These are phyloP conservation scores for Malurus cyaneus DNA, from an alignment of 2,113 vertebrate genomes.

Conservation along the genomic window DNA sequence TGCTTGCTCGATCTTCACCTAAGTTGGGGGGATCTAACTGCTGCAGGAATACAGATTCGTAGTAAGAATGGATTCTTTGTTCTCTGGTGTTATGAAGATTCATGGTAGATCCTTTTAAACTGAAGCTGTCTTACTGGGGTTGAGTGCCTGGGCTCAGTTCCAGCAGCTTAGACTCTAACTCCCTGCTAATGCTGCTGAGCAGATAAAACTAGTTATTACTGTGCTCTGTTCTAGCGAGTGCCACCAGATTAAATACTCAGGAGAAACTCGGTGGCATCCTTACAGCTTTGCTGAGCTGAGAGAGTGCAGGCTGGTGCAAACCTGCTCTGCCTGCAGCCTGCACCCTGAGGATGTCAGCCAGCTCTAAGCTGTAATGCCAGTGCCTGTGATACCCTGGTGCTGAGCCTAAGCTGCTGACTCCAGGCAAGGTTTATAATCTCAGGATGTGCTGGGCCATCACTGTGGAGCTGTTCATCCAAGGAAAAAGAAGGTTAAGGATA, in stretches of 20 bases:
- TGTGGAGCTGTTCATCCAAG: not conserved
- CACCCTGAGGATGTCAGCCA: not conserved
- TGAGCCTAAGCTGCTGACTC: not conserved
- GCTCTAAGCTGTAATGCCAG: not conserved
- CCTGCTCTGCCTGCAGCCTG: not conserved
- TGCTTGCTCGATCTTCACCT: not conserved
- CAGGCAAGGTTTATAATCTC: not conserved
- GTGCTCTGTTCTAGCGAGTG: constrained; percentile 1
- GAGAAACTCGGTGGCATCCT: not conserved
- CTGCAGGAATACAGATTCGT: not conserved
- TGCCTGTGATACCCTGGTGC: not conserved
- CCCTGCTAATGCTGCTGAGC: constrained; percentile 25
- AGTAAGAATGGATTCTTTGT: not conserved
- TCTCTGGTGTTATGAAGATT: not conserved
- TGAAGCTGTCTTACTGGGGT: not conserved
- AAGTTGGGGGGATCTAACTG: not conserved
- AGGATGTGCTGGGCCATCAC: not conserved
- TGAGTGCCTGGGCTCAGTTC: constrained; percentile 19
- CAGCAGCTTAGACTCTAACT: constrained; percentile 23
- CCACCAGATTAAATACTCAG: not conserved
- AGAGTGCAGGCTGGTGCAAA: not conserved
- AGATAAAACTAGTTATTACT: constrained; percentile 32
- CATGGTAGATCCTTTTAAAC: not conserved
- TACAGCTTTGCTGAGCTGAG: not conserved
- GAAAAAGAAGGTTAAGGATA: not conserved